Base-by-base conservation (phyloP, 2,888 invertebrate genomes). In the Odontomyia ornata region DNA sequence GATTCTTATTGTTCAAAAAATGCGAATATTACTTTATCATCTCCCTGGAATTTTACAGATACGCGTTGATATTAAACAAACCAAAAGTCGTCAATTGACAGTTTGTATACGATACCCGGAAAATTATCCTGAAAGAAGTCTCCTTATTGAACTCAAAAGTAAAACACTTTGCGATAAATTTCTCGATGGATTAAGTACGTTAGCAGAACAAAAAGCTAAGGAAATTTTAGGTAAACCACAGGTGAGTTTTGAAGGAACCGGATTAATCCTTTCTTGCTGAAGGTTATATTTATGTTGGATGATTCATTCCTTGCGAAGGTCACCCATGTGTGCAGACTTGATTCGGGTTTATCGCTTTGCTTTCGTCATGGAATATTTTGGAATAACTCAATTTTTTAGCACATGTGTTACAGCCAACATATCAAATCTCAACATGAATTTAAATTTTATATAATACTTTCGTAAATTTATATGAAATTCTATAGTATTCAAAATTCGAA, bases 71-170 rank as follows among this genome's bases (percentile, higher is more conserved):
- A 91, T 93, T 84, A 91, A 90, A 82, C 88, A 88, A 82, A 91
- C 91, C 30, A 87, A 88, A 62, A 89, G 89, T 82, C 92, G 92
- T 82, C 88, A 89, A 80, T 82, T 93, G 77, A 88, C 90, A 25
- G 89, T 89, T 73, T 92, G 92, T 80, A 87, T 92, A 73, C 91
- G 92, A 83, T 93, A 93, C 84, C 90, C 92, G 0, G 83, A 86
- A 52, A 86, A 89, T 62, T 93, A 93, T 85, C 93, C 93, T 0
- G 82, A 86, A 11, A 84, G 86, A 1, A 86, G 89, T 0, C 83
- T 93, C 23, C 85, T 93, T 28, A 85, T 92, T 15, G 93, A 93
- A 84, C 84, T 93, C 7, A 93, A 92, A 83, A 92, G 92, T 82
- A 92, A 91, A 85, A 90, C 90, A 1, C 85, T 93, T 25, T 90